A percentile compares a stretch with the other conserved stretches of the same genome.
Conservation (phyloP, 2,888 invertebrate species). For the Parasteatoda lunata region DNA sequence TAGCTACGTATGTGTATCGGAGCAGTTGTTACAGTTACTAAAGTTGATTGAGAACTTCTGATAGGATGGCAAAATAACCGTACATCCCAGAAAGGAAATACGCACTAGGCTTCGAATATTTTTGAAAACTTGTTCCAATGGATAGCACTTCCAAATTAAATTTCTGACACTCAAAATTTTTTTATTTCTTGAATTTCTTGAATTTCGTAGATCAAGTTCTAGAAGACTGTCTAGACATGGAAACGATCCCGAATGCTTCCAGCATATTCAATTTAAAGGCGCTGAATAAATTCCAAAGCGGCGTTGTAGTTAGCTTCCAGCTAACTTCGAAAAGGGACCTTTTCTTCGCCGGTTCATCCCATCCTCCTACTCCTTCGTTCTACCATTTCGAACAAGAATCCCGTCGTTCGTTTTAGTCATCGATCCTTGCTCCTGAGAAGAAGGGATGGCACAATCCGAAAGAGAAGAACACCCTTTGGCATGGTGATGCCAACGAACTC, state of each 20-base stretch:
- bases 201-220: not conserved
- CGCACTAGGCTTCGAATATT: not conserved
- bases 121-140: not conserved
- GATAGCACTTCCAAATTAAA: constrained; percentile 34
- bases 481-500: constrained; percentile 8
- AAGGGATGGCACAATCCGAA: not conserved
- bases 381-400: constrained; percentile 18
- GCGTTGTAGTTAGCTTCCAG: constrained; percentile 54
- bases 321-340: constrained; percentile 36
- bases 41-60: too few species aligned
- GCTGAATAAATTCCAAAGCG: constrained; percentile 56
- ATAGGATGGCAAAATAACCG: too few species aligned
- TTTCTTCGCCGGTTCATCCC: not conserved
- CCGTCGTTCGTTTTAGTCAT: constrained; percentile 45
- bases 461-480: not conserved
- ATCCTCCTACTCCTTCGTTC: not conserved
- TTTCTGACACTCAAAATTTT: not conserved
- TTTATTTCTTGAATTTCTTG: not conserved
- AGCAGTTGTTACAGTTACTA: too few species aligned
- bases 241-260: constrained; percentile 28
- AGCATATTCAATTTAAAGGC: constrained; percentile 56
- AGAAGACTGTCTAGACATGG: constrained; percentile 19
- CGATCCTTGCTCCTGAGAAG: constrained; percentile 13
- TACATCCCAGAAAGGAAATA: too few species aligned
- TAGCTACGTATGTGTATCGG: too few species aligned